A percentile compares a stretch with the other conserved stretches of the same genome.
These are phyloP conservation scores for Cephonodes hylas DNA, from an alignment of 2,888 invertebrate species.

Conservation along the genomic window DNA sequence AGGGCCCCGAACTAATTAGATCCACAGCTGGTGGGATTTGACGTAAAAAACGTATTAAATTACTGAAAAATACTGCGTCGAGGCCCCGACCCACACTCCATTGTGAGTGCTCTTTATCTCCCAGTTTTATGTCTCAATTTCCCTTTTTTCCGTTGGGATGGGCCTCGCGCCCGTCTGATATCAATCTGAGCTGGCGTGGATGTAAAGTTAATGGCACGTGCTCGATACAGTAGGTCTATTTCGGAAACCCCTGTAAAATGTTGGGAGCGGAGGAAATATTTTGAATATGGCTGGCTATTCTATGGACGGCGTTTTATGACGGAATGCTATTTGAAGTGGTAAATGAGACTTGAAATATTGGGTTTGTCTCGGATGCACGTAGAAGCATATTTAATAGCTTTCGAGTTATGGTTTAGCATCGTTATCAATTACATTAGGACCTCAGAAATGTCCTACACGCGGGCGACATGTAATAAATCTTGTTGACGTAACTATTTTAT, in stretches of 20 bases:
- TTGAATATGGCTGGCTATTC: not conserved
- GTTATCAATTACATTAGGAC: no score
- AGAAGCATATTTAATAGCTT: no score
- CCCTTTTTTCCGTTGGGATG: conserved; percentile 35
- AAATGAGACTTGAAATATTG: not conserved
- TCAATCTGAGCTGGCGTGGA: conserved; percentile 44
- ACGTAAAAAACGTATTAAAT: conserved; percentile 24
- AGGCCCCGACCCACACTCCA: conserved; percentile 17
- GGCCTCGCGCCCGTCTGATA: conserved; percentile 42
- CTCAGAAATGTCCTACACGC: no score
- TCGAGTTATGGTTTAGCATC: no score
- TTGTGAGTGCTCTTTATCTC: conserved; percentile 43
- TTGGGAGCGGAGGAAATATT: not conserved
- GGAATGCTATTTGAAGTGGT: not conserved
- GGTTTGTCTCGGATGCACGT: no score
- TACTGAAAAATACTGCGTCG: conserved; percentile 32
- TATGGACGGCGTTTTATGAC: not conserved
- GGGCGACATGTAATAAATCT: no score
- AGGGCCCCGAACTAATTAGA: conserved; percentile 4
- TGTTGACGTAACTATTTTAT: no score
- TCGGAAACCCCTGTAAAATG: not conserved
- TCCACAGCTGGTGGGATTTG: conserved; percentile 4
- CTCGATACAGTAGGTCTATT: conserved; percentile 23
- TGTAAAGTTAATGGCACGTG: conserved; percentile 45
- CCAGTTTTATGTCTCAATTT: conserved; percentile 66